Evolutionary conservation across 2,113 vertebrate species (phyloP).

Genomic region (Myrmecophaga tridactyla): DNA sequence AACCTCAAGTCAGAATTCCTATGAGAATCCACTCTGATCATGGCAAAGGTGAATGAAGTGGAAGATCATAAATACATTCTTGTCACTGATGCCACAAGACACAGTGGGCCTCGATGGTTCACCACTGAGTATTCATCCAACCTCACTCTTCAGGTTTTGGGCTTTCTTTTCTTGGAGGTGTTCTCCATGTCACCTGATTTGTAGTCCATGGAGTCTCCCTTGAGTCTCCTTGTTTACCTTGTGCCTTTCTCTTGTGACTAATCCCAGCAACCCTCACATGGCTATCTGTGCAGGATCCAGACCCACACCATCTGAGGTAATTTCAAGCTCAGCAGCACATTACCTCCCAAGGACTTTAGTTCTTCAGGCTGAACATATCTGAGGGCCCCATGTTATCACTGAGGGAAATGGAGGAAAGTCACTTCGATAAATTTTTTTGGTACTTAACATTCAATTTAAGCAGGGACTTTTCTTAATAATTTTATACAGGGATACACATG

Average conservation of each 20-base stretch:
- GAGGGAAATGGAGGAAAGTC: neutral
- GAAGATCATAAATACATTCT: neutral
- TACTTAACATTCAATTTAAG: neutral
- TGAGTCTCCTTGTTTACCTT: neutral
- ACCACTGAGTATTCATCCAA: neutral
- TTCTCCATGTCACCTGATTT: no score
- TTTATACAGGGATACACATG: no score
- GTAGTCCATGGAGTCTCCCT: neutral
- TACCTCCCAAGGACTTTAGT: neutral
- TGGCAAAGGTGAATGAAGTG: neutral
- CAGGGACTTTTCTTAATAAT: no score
- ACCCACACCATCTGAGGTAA: neutral
- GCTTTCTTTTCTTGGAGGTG: neutral
- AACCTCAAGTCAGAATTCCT: slow-evolving; percentile 84
- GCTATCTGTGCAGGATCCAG: no score
- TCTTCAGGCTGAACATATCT: neutral
- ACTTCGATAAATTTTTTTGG: neutral
- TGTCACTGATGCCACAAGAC: neutral
- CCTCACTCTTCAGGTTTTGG: neutral
- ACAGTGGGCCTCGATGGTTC: neutral
- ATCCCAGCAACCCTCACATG: neutral
- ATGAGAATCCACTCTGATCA: neutral
- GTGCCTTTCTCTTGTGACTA: neutral
- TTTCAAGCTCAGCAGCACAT: neutral
- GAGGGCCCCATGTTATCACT: no score